Base-by-base conservation (phyloP, 2,113 vertebrate genomes). In the Ptilorrhoa leucosticta region DNA sequence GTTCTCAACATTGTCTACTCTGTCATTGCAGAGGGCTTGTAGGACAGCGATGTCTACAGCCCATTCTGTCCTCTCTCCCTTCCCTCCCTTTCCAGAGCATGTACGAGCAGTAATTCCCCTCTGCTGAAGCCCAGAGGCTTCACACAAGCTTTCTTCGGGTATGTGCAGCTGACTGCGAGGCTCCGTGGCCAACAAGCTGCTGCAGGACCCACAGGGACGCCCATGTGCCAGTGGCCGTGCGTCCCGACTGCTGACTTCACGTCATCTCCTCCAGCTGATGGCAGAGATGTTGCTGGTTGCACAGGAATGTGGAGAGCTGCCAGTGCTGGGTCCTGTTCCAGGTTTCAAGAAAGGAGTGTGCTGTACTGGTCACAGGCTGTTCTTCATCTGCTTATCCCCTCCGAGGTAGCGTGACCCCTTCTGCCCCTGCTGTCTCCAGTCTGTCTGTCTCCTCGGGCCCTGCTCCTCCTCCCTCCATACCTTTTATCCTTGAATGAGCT, bases 401-500 rank as follows among this genome's bases (percentile, higher is more conserved):
- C 50, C 3, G 10, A 81, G 91, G 51, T 13, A 75, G 61, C 17
- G 3, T 87, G 94, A 94, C 89, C 89, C 53, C 76, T 89, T 68
- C 69, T 91, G 65, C 51, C 76, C 64, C 57, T 66, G 66, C 77
- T 79, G 94, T 56, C 91, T 95, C 91, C 94, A 94, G 83, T 15
- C 83, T 90, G 79, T 86, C 90, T 96, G 93, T 33, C 95, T 96
- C 90, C 39, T 61, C 30, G 13, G 31, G 54, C 70, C 28, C 53
- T 87, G 61, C n/a, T 77, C 37, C 79, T 90, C 42, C 47, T 51
- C 21, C 17, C 50, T 15, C 11, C 33, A 4, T 6, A 61, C 64
- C 60, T 93, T 78, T 84, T 87, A 64, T 82, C 94, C 93, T 71
- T 42, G 64, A 31, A 63, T 84, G 77, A 97, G 91, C 91, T 91